A percentile compares a stretch with the other conserved stretches of the same genome.
Evolutionary conservation across 2,888 invertebrate genomes (phyloP).

Genomic region (Ectobius pallidus): DNA sequence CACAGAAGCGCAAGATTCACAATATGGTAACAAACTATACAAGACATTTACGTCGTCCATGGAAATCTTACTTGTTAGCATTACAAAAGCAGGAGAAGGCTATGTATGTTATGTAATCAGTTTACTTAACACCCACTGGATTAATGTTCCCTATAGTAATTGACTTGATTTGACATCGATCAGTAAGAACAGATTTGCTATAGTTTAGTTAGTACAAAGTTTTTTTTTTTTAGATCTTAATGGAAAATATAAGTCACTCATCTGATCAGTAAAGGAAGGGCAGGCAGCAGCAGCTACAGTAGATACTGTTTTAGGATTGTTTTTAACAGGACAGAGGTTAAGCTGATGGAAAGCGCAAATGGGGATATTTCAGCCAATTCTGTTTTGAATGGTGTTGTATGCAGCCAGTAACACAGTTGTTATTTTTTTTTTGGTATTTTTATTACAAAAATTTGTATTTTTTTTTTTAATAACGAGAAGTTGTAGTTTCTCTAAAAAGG

Average conservation of each 20-base stretch:
- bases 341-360: neutral
- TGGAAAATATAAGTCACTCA: constrained; percentile 22
- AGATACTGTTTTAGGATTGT: neutral
- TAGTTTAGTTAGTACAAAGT: constrained; percentile 1
- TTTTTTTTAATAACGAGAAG: constrained; percentile 28
- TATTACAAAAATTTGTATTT: constrained; percentile 30
- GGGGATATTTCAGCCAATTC: too few relatives aligned
- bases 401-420: constrained; percentile 10
- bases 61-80: constrained; percentile 31
- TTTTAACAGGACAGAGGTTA: neutral
- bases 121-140: constrained; percentile 51
- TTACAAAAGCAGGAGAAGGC: constrained; percentile 43
- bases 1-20: constrained; percentile 38
- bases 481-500: constrained; percentile 32
- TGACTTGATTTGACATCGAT: constrained; percentile 59
- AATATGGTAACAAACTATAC: constrained; percentile 42
- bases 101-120: constrained; percentile 37
- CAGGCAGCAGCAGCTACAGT: neutral
- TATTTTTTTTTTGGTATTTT: constrained; percentile 25
- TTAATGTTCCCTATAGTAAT: constrained; percentile 83
- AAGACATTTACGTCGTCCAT: constrained; percentile 35
- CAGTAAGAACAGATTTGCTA: constrained; percentile 32
- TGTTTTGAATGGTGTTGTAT: neutral
- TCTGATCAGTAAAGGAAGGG: neutral
- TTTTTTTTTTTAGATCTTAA: constrained; percentile 13